Evolutionary conservation across 2,888 invertebrate species (phyloP).

Genomic region (Ganaspis brasiliensis): DNA sequence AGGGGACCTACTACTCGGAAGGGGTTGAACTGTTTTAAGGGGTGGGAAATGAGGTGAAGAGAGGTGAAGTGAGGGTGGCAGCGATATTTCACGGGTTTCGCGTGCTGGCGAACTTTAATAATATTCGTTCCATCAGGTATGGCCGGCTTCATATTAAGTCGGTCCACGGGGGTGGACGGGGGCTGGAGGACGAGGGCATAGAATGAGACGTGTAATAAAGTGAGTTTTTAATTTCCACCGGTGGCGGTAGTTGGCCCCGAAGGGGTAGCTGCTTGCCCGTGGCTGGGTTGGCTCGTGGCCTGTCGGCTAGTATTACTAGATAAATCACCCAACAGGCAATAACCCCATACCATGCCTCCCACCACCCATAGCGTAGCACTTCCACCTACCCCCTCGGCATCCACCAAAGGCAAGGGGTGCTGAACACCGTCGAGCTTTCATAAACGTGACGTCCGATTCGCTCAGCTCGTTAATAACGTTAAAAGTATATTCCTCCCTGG

Average conservation of each 20-base stretch:
- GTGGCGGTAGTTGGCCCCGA: constrained; percentile 73
- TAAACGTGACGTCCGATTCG: constrained; percentile 66
- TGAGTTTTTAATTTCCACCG: constrained; percentile 80
- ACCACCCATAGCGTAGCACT: constrained; percentile 48
- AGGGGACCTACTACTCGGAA: not conserved
- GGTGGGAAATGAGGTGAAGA: constrained; percentile 1
- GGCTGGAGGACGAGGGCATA: constrained; percentile 53
- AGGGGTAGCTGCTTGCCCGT: constrained; percentile 68
- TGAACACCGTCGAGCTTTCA: constrained; percentile 61
- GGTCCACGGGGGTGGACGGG: constrained; percentile 43
- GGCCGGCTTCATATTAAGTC: constrained; percentile 62
- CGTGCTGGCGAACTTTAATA: constrained; percentile 80
- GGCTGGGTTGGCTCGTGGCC: constrained; percentile 73
- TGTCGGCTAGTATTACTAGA: constrained; percentile 81
- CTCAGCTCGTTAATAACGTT: constrained; percentile 65
- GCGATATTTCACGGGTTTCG: constrained; percentile 80
- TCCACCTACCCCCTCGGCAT: constrained; percentile 46
- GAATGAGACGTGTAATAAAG: constrained; percentile 81
- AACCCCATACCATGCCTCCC: constrained; percentile 73
- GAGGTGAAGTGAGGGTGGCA: constrained; percentile 55
- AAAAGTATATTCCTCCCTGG: constrained; percentile 52
- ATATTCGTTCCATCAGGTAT: constrained; percentile 80
- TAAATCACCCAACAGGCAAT: constrained; percentile 81
- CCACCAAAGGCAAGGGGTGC: constrained; percentile 37
- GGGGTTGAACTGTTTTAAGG: constrained; percentile 17